phyloP scores from a whole-genome alignment of 2,113 vertebrate genomes.

The Manacus vitellinus region DNA sequence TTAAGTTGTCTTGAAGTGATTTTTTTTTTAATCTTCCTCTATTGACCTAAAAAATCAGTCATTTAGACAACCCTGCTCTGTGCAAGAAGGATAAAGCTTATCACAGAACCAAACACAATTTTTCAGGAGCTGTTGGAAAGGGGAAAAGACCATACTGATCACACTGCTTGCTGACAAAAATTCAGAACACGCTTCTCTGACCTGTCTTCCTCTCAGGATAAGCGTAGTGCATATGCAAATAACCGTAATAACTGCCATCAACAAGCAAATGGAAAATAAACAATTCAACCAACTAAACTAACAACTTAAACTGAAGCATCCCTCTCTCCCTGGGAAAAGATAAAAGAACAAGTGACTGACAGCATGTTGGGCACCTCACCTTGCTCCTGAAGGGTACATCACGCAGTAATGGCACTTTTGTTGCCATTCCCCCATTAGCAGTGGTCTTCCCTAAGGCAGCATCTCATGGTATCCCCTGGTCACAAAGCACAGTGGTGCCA shows the following conservation, averaged over 20 bases:
- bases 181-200: background rate
- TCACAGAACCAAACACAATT: background rate
- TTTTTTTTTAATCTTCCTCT: background rate
- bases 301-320: background rate
- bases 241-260: background rate
- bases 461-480: background rate
- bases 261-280: background rate
- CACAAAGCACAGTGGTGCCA: background rate
- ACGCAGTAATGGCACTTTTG: background rate
- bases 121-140: background rate
- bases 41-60: conserved; percentile 31
- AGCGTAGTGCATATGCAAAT: background rate
- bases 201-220: background rate
- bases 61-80: conserved; percentile 11
- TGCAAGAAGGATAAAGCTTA: conserved; percentile 50
- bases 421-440: background rate
- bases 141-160: background rate
- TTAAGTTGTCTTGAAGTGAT: background rate
- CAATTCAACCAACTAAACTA: background rate
- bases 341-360: background rate
- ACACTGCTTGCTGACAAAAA: background rate
- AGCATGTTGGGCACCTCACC: background rate
- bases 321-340: background rate
- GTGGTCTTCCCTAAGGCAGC: background rate
- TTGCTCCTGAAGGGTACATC: background rate